A percentile compares a stretch with the other conserved stretches of the same genome.
Evolutionary conservation across 2,113 vertebrate genomes (phyloP).

Genomic region (Eudyptes chrysolophus): DNA sequence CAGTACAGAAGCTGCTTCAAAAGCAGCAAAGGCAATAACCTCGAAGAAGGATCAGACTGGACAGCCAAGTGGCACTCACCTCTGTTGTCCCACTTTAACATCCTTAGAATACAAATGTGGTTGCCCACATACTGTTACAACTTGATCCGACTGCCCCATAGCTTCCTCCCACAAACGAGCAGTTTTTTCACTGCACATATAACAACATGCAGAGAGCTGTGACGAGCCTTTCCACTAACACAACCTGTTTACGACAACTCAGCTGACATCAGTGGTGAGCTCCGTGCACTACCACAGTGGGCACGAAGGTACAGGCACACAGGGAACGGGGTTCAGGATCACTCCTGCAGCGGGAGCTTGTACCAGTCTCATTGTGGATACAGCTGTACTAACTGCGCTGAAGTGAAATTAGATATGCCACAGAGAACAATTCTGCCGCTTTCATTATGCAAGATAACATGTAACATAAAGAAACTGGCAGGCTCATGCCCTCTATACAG

Average conservation of each 20-base stretch:
- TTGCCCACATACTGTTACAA: not conserved
- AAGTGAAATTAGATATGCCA: rapidly evolving
- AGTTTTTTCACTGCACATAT: rapidly evolving
- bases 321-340: not conserved
- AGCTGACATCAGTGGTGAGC: rapidly evolving
- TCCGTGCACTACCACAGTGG: rapidly evolving
- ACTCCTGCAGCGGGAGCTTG: not conserved
- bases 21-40: not conserved
- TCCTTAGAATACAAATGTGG: not conserved
- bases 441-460: rapidly evolving
- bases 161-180: not conserved
- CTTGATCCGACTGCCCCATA: not conserved
- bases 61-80: not conserved
- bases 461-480: not conserved
- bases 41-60: not conserved
- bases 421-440: not conserved
- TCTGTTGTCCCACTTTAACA: not conserved
- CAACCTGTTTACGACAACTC: not conserved
- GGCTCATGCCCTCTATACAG: rapidly evolving
- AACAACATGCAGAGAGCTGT: not conserved
- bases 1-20: too few relatives aligned
- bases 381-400: not conserved
- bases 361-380: rapidly evolving
- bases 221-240: not conserved
- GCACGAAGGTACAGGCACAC: not conserved